Evolutionary conservation across 2,888 invertebrate species (phyloP).

Genomic region (Dryadula phaetusa): DNA sequence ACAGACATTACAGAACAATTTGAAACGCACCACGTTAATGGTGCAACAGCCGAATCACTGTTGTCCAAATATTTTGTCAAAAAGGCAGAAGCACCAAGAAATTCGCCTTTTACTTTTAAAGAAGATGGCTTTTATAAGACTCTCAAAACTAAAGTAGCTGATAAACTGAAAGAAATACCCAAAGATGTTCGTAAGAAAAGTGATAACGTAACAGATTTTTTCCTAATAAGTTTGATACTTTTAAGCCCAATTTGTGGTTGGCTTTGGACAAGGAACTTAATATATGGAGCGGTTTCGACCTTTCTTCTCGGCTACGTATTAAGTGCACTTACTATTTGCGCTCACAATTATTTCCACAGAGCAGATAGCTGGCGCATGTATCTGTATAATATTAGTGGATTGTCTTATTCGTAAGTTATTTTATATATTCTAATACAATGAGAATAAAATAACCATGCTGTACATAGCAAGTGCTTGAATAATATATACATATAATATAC

Average conservation of each 20-base stretch:
- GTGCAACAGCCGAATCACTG: slow-evolving; percentile 81
- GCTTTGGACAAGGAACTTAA: slow-evolving; percentile 58
- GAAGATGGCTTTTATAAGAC: slow-evolving; percentile 91
- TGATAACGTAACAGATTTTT: slow-evolving; percentile 61
- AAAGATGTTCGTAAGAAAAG: slow-evolving; percentile 62
- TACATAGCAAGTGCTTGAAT: no score
- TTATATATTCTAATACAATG: background rate
- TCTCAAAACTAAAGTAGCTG: slow-evolving; percentile 85
- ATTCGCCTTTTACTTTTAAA: slow-evolving; percentile 89
- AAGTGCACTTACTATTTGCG: slow-evolving; percentile 79
- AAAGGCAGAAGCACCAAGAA: slow-evolving; percentile 85
- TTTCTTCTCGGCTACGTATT: slow-evolving; percentile 58
- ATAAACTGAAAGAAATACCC: slow-evolving; percentile 82
- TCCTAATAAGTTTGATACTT: slow-evolving; percentile 58
- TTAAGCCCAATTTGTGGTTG: slow-evolving; percentile 62
- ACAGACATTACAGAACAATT: slow-evolving; percentile 88
- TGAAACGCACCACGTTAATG: slow-evolving; percentile 85
- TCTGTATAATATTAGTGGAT: slow-evolving; percentile 88
- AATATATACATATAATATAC: background rate
- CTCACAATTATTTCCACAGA: slow-evolving; percentile 93
- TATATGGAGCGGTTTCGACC: slow-evolving; percentile 59
- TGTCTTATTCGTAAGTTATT: slow-evolving; percentile 85
- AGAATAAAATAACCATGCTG: background rate
- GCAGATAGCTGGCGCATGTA: slow-evolving; percentile 92
- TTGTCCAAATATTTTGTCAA: slow-evolving; percentile 88